phyloP scores from a whole-genome alignment of 2,113 vertebrate species.

The Mus pahari region DNA sequence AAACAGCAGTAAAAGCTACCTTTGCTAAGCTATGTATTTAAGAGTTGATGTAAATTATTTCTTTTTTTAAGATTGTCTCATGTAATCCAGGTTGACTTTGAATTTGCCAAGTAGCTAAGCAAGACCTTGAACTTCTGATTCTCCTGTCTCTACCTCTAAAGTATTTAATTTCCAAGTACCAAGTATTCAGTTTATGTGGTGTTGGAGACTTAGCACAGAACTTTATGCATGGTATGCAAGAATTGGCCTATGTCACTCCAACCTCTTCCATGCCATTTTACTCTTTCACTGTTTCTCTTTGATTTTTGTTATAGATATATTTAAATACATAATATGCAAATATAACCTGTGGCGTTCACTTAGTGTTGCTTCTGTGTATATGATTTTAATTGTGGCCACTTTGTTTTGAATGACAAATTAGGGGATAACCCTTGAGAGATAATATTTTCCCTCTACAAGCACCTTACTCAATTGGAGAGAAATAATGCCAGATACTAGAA shows the following conservation, averaged over 20 bases:
- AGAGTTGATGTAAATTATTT: background rate
- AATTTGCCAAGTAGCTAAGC: background rate
- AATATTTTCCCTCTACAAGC: too few species aligned
- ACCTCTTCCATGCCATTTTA: too few species aligned
- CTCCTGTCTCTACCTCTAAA: background rate
- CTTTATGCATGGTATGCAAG: background rate
- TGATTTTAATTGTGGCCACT: too few species aligned
- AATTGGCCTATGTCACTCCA: background rate
- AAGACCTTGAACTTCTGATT: background rate
- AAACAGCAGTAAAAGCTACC: background rate
- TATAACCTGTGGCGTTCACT: too few species aligned
- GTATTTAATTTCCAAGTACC: background rate
- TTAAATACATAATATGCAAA: too few species aligned
- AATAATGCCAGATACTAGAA: too few species aligned
- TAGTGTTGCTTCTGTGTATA: too few species aligned
- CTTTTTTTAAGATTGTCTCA: background rate
- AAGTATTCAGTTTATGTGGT: background rate
- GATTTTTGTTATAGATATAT: too few species aligned
- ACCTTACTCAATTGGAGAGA: too few species aligned
- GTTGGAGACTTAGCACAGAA: background rate
- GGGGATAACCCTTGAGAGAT: too few species aligned
- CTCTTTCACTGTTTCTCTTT: too few species aligned
- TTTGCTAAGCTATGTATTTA: background rate
- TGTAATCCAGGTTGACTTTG: background rate
- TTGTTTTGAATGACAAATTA: too few species aligned